Evolutionary conservation across 2,888 invertebrate species (phyloP), one percentile per base, ranked within the genome.

Genomic region (Phyllotreta cruciferae): DNA sequence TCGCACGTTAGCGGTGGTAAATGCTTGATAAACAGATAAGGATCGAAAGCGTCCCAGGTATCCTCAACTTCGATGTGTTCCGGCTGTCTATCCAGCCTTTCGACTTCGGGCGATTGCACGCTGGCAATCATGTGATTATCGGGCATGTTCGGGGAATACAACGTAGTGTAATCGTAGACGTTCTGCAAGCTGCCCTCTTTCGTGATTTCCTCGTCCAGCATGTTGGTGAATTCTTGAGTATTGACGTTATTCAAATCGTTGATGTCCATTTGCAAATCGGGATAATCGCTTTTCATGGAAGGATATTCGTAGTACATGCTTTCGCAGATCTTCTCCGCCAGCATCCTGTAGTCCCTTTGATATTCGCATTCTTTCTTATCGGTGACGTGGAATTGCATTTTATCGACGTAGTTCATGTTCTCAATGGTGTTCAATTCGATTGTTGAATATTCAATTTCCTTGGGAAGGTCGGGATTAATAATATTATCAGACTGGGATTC

Each of bases 21-120:
- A 83, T 93, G 94, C 79, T 95, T 94, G 67, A 97, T 96, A 80
- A 97, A 96, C 62, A 92, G 84, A 73, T 94, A 93, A 0, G 94
- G 94, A 80, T 96, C 94, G 76, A 94, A 94, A 0, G 91, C 87
- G 70, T 94, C 93, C 83, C 89, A 90, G 64, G 88, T 87, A 65
- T 88, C 88, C 63, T 81, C 81, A 13, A 80, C 80, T 70, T 81
- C 80, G 10, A 79, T 79, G 63, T 81, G 81, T 60, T 80, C 80
- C 0, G 79, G 80, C 63, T 79, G 77, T 50, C 74, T 73, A 68
- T 80, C 80, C 39, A 80, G 64, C 13, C 80, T 71, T 63, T 79
- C 77, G 9, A 76, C 78, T 57, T 75, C 75, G 36, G 67, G 72
- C 4, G 76, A 71, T 35, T 72, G 62, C 24, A 77, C 75, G 63